phyloP scores from a whole-genome alignment of 2,113 vertebrate species.

The Noctilio leporinus region DNA sequence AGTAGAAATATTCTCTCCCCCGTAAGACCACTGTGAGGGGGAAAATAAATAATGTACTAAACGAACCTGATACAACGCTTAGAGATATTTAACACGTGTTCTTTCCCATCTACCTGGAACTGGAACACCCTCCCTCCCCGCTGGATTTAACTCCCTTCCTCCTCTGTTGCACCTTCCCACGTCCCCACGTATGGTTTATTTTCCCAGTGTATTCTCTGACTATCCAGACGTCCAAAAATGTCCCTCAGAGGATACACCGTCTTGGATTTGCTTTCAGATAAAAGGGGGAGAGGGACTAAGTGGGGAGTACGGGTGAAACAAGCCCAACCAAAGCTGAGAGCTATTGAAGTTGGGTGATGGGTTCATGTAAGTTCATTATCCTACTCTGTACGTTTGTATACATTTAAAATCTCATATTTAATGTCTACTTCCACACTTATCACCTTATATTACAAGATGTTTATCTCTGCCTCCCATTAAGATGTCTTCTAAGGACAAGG shows the following conservation, averaged over 20 bases:
- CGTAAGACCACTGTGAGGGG: neutral
- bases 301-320: neutral
- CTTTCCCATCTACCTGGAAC: neutral
- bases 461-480: slow-evolving; percentile 12
- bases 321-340: neutral
- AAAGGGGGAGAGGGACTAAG: neutral
- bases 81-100: neutral
- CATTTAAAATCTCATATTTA: neutral
- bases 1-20: neutral
- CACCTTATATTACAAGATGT: neutral
- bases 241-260: neutral
- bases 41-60: neutral
- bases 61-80: neutral
- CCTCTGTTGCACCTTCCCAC: neutral
- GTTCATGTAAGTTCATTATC: neutral
- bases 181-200: neutral
- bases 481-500: neutral
- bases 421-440: neutral
- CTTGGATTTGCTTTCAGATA: neutral
- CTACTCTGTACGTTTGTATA: neutral
- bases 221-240: neutral
- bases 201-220: neutral
- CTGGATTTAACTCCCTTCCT: neutral
- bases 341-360: neutral
- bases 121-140: neutral